Evolutionary conservation across 2,888 invertebrate genomes (phyloP).

Genomic region (Pecten maximus): DNA sequence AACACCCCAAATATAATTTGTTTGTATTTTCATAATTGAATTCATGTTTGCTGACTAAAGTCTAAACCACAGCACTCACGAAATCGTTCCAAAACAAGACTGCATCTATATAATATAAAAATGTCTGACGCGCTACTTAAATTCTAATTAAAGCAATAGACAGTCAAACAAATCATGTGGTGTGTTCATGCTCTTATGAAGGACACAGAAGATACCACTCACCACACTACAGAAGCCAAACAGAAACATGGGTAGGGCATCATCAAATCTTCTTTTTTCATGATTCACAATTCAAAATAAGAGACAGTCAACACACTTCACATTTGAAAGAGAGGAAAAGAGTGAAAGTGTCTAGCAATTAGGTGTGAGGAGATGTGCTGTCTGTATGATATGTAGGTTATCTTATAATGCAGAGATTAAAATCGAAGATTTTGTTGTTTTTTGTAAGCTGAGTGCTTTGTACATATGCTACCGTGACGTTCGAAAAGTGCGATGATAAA

Average conservation of each 20-base stretch:
- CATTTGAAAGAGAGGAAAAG: neutral
- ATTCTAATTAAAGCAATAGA: too few relatives aligned
- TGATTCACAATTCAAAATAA: neutral
- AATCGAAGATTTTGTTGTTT: neutral
- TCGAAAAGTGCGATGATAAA: neutral
- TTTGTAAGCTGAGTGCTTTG: neutral
- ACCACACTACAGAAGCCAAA: too few relatives aligned
- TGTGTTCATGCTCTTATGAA: neutral
- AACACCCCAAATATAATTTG: too few relatives aligned
- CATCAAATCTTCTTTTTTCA: neutral
- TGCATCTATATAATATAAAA: too few relatives aligned
- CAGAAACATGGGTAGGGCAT: neutral
- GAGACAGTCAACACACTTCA: neutral
- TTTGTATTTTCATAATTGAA: too few relatives aligned
- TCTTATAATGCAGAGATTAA: neutral
- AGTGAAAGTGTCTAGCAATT: neutral
- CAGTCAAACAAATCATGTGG: neutral
- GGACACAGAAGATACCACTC: neutral
- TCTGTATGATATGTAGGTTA: neutral
- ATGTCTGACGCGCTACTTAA: too few relatives aligned
- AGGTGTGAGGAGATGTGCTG: neutral
- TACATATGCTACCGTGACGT: neutral
- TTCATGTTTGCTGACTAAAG: too few relatives aligned
- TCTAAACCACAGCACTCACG: too few relatives aligned
- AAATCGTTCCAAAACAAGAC: too few relatives aligned